Evolutionary conservation across 2,797 vertebrate species (phyloP), one percentile per base, ranked within the genome.

Genomic region (Sarcoramphus papa): DNA sequence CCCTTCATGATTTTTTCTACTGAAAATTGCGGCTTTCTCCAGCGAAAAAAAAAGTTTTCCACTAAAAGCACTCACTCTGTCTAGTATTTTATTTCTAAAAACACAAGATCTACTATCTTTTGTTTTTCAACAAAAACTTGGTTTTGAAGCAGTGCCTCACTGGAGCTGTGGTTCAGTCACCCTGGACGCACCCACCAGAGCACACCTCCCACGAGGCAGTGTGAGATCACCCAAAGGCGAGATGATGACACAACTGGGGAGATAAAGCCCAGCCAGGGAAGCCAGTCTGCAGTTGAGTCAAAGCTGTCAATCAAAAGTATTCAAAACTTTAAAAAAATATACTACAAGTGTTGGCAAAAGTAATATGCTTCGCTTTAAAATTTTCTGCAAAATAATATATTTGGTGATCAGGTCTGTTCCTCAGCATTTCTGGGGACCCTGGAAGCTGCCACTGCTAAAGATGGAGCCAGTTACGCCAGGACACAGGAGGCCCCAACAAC

Each of bases 281-380:
- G 48, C 28, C 53, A 31, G 35, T 14, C 68, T 62, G 64, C 33
- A 41, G 24, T 1, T 18, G 40, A 76, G 40, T 16, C 63, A 87
- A 94, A 77, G 51, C 53, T 67, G 25, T 30, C 81, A 76, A 45
- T 24, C 33, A 15, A 28, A 90, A 67, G 10, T 12, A 70, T 22
- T 64, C 7, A n/a, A 35, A n/a, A 35, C 51, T 56, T 63, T 6
- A 10, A 15, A 56, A 73, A 69, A 6, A 40, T 9, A 28, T 10
- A 19, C 30, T 27, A 28, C 30, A 67, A 80, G 43, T 4, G 16
- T n/a, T 75, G 62, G 28, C 50, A 75, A 37, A 93, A 82, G 7
- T 15, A 30, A 43, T 1, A 16, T 3, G 12, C 22, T 85, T 63
- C 0, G 0, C 13, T 84, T 85, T 14, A 27, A 40, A 10, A 23